Base-by-base conservation (phyloP, 2,797 vertebrate genomes). In the Eremophila alpestris region DNA sequence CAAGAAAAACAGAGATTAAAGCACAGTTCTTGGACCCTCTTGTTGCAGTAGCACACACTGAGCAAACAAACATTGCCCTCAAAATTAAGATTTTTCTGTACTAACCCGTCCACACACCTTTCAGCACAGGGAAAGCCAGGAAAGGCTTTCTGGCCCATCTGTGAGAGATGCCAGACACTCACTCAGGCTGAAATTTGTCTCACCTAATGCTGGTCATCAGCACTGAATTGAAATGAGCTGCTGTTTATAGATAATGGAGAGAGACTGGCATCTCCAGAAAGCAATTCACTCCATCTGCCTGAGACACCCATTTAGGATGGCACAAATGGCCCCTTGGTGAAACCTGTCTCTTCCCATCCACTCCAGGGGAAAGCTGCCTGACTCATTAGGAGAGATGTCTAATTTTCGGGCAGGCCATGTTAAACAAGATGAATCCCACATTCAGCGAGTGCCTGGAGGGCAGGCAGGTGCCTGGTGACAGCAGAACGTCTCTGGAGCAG, bases 261-360 rank as follows among this genome's bases (percentile, higher is more conserved):
- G 70, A 76, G 92, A 83, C 78, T 92, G 93, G 89, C 91, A 94
- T 26, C 87, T 71, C 87, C 84, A 87, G 84, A 77, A 92, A 93
- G 79, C 89, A 95, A 93, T 95, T 94, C 95, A 83, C 84, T 92
- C 94, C 82, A 48, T 83, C 94, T 94, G 89, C 94, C 82, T 34
- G 56, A 94, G 71, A 95, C 96, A 96, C 93, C 89, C 85, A 83
- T 92, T 95, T 85, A 71, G 87, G 89, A 83, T 86, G 91, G 93
- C 91, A 95, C 13, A 11, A 83, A 71, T 83, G 0, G 6, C 87
- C 95, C 93, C 3, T 59, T 8, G 91, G 96, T 94, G 82, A 92
- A 95, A 91, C 64, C 82, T 93, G 94, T 94, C 94, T 91, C 64
- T 67, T 87, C 73, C 73, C 87, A 91, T 94, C 51, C 84, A 85